A percentile compares a stretch with the other conserved stretches of the same genome.
phyloP scores from a whole-genome alignment of 92 coral and sea anemone species.

The Micromussa lordhowensis region DNA sequence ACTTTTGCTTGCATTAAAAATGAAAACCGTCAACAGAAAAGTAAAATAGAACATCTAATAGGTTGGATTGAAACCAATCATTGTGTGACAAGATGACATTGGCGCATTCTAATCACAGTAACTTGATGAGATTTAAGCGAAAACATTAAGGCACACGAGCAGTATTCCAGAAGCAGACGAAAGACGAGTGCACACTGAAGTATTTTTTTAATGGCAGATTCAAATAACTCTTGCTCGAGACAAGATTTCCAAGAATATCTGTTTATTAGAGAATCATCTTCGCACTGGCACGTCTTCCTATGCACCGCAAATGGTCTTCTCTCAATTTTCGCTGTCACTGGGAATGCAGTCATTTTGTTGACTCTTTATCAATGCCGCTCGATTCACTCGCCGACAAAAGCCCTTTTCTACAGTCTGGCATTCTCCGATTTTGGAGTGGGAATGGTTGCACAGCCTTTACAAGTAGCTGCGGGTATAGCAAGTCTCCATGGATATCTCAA shows the following conservation, averaged over 20 bases:
- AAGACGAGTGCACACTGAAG: no score
- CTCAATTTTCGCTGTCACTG: constrained; percentile 27
- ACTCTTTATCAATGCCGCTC: constrained; percentile 34
- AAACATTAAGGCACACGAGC: background rate
- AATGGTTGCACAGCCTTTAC: constrained; percentile 54
- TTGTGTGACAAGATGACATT: background rate
- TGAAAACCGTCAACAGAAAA: background rate
- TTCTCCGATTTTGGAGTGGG: constrained; percentile 66
- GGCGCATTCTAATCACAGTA: background rate
- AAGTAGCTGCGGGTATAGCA: constrained; percentile 43
- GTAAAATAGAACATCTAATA: background rate
- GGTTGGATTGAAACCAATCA: constrained; percentile 14
- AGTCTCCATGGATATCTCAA: constrained; percentile 23
- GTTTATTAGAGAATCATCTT: constrained; percentile 15
- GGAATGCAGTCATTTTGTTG: constrained; percentile 35
- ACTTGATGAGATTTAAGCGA: background rate
- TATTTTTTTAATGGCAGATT: background rate
- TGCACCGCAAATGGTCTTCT: constrained; percentile 24
- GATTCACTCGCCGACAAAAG: constrained; percentile 48
- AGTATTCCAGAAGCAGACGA: background rate
- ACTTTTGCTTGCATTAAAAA: background rate
- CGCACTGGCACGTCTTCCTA: constrained; percentile 15
- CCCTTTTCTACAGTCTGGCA: constrained; percentile 53
- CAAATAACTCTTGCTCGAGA: background rate
- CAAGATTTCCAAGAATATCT: constrained; percentile 40